Base-by-base conservation (phyloP, 1,140 invertebrate genomes). In the Holotrichia oblita region DNA sequence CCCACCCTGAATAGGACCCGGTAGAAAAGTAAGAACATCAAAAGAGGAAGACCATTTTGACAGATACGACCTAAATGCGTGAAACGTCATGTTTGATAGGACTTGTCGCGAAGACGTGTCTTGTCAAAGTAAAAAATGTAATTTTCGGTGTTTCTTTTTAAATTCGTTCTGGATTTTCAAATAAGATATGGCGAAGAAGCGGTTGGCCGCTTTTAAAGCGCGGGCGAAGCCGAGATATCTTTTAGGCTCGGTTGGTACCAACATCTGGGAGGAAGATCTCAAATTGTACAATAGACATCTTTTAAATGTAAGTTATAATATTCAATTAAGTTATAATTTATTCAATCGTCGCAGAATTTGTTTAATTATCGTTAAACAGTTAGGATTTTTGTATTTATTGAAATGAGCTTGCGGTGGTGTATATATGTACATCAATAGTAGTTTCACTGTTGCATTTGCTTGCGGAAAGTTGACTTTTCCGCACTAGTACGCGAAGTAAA, bases 241-340 rank as follows among this genome's bases (percentile, higher is more conserved):
- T 17, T 76, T 79, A 6, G 83, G 82, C 17, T 74, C 80, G 14
- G 81, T 82, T n/a, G 17, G 41, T 20, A 69, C 79, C 9, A 42
- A n/a, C 10, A 17, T 76, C 12, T 41, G 44, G 10, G 78, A 76
- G 40, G 73, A 74, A 14, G 86, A 87, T 83, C 82, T 86, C 17
- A 73, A 40, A 22, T 55, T 73, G 20, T 87, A 81, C 78, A 85
- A 84, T 22, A 40, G 80, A 7, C 86, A 86, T 80, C 79, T 84
- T 24, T 73, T 80, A 59, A 82, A 86, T 27, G 83, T 85, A 72
- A 80, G 75, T 76, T 34, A n/a, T n/a, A n/a, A n/a, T n/a, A n/a
- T n/a, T n/a, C n/a, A n/a, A n/a, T n/a, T n/a, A n/a, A n/a, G n/a
- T n/a, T n/a, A n/a, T n/a, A n/a, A n/a, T n/a, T n/a, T n/a, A n/a